These are phyloP conservation scores for Nudaria mundana DNA, from an alignment of 2,888 invertebrate species.

Conservation along the genomic window DNA sequence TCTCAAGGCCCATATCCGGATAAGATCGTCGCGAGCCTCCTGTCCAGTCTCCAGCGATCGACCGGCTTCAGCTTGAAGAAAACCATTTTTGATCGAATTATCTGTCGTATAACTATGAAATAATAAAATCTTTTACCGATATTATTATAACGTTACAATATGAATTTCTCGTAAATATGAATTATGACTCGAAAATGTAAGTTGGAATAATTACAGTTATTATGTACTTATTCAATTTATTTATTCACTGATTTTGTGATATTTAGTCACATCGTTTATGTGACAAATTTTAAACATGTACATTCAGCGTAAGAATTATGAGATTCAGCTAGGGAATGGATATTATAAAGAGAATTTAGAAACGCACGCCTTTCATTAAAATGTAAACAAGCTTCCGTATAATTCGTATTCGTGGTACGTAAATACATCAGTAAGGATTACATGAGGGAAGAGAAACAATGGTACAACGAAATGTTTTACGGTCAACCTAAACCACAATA, in stretches of 20 bases:
- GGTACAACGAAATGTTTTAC: constrained; percentile 48
- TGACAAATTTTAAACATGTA: constrained; percentile 37
- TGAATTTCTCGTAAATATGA: no score
- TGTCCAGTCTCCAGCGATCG: no score
- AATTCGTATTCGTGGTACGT: constrained; percentile 58
- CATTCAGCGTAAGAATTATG: constrained; percentile 36
- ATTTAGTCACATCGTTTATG: constrained; percentile 41
- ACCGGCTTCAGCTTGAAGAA: no score
- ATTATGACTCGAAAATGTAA: no score
- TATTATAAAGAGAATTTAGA: constrained; percentile 56
- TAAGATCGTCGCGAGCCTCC: no score
- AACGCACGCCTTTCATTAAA: constrained; percentile 62
- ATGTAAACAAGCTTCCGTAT: constrained; percentile 67
- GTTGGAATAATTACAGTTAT: constrained; percentile 19
- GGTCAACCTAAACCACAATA: constrained; percentile 56
- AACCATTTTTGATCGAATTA: no score
- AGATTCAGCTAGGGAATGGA: constrained; percentile 37
- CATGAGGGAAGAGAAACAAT: constrained; percentile 33
- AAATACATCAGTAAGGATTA: constrained; percentile 54
- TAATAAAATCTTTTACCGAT: no score
- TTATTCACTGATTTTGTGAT: constrained; percentile 15
- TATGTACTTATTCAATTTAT: constrained; percentile 1
- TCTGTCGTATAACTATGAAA: no score
- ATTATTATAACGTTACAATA: no score
- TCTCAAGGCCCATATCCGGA: no score